Percentiles rank a stretch among this genome's conserved stretches.
These are phyloP conservation scores for Thyatira batis DNA, from an alignment of 2,888 invertebrate species.

Conservation along the genomic window DNA sequence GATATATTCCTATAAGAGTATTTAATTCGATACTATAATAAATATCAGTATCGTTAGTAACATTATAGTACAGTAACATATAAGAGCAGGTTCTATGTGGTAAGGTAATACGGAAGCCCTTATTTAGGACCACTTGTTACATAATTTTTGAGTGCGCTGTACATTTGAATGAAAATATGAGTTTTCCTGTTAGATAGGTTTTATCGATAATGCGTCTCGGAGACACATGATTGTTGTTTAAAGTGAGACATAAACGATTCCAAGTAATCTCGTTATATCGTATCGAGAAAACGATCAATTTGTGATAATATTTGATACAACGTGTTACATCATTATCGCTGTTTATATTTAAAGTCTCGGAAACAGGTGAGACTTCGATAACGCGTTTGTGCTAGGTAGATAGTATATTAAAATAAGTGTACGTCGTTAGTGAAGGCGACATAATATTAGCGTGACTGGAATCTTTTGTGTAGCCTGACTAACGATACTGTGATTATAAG, in stretches of 20 bases:
- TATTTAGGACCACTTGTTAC: not conserved
- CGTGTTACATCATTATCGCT: not conserved
- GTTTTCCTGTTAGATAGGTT: not conserved
- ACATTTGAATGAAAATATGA: not conserved
- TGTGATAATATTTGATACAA: conserved; percentile 39
- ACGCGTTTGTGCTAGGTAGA: not conserved
- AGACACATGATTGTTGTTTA: conserved; percentile 22
- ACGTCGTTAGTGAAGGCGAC: not conserved
- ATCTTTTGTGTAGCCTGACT: not conserved
- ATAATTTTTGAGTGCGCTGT: not conserved
- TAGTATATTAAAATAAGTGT: not conserved
- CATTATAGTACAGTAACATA: no score
- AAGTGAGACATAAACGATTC: conserved; percentile 29
- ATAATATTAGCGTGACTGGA: not conserved
- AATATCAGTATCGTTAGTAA: no score
- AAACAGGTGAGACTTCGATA: not conserved
- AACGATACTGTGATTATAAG: conserved; percentile 1
- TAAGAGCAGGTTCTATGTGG: no score
- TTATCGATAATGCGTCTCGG: not conserved
- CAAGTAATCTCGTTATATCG: conserved; percentile 34
- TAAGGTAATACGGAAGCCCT: no score
- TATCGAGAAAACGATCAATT: conserved; percentile 29
- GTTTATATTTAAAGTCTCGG: not conserved
- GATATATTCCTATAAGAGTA: no score
- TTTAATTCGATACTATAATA: no score